Evolutionary conservation across 2,888 invertebrate species (phyloP).

Genomic region (Xanthorhoe designata): DNA sequence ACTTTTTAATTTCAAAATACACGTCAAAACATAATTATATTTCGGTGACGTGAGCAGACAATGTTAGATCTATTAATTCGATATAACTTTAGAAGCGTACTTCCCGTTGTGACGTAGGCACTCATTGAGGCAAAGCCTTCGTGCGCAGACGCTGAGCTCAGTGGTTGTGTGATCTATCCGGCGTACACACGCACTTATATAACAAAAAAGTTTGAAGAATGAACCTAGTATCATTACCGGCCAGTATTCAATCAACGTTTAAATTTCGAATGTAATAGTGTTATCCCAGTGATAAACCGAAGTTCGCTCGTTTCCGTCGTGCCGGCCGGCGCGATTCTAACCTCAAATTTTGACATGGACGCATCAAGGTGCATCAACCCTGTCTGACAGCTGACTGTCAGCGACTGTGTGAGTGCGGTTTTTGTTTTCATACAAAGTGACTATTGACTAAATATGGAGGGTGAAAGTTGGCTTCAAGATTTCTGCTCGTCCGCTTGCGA

Average conservation of each 20-base stretch:
- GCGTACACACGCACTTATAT: conserved; percentile 79
- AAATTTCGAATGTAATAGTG: conserved; percentile 12
- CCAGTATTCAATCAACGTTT: conserved; percentile 17
- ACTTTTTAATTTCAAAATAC: conserved; percentile 42
- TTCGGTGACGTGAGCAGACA: conserved; percentile 67
- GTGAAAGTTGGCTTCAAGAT: conserved; percentile 66
- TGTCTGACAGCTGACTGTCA: conserved; percentile 56
- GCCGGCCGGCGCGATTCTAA: conserved; percentile 65
- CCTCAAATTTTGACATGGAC: conserved; percentile 62
- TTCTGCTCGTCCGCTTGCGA: conserved; percentile 48
- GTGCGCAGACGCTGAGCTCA: conserved; percentile 74
- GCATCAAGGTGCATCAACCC: conserved; percentile 63
- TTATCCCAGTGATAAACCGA: conserved; percentile 28
- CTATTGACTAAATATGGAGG: conserved; percentile 67
- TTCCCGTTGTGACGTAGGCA: conserved; percentile 81
- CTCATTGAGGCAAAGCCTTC: conserved; percentile 76
- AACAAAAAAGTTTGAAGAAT: conserved; percentile 50
- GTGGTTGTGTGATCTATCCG: conserved; percentile 81
- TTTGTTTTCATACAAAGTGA: conserved; percentile 62
- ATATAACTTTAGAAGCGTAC: conserved; percentile 76
- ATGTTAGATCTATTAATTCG: conserved; percentile 67
- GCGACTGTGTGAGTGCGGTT: conserved; percentile 78
- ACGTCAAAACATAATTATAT: conserved; percentile 70
- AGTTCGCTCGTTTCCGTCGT: conserved; percentile 20
- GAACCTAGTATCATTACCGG: conserved; percentile 15